Percentiles rank a stretch among this genome's conserved stretches.
phyloP scores from a whole-genome alignment of 2,113 vertebrate genomes.

The Perca schrenkii region DNA sequence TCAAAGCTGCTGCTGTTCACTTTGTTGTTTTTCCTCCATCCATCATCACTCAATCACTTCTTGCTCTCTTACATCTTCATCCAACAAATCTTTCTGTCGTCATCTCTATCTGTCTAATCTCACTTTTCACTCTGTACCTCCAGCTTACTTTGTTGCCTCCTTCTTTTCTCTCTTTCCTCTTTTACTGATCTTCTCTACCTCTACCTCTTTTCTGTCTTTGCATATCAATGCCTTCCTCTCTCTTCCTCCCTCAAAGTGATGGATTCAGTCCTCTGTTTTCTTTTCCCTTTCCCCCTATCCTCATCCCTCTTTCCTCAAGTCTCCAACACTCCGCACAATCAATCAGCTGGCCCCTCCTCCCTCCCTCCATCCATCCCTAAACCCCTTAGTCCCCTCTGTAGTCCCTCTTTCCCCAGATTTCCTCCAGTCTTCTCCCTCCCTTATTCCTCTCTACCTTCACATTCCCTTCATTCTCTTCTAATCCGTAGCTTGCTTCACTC shows the following conservation, averaged over 20 bases:
- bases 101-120: constrained; percentile 31
- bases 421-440: constrained; percentile 27
- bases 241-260: constrained; percentile 78
- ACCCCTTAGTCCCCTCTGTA: constrained; percentile 68
- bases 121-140: constrained; percentile 18
- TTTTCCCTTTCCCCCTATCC: constrained; percentile 74
- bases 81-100: constrained; percentile 52
- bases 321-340: constrained; percentile 89
- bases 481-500: constrained; percentile 18
- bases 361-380: constrained; percentile 67
- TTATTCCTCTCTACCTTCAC: constrained; percentile 15
- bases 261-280: constrained; percentile 90
- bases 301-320: constrained; percentile 82
- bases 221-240: constrained; percentile 12
- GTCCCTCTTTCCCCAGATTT: constrained; percentile 74
- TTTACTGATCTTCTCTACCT: constrained; percentile 7
- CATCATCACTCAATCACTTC: constrained; percentile 71
- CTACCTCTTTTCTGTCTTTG: constrained; percentile 29
- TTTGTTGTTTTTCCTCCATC: constrained; percentile 70
- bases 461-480: constrained; percentile 8
- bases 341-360: constrained; percentile 86
- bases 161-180: constrained; percentile 8
- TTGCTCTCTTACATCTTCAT: constrained; percentile 51
- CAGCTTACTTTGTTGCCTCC: background rate
- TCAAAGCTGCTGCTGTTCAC: constrained; percentile 78